Conservation (phyloP, 2,888 invertebrate species). For the Helicoverpa assulta region DNA sequence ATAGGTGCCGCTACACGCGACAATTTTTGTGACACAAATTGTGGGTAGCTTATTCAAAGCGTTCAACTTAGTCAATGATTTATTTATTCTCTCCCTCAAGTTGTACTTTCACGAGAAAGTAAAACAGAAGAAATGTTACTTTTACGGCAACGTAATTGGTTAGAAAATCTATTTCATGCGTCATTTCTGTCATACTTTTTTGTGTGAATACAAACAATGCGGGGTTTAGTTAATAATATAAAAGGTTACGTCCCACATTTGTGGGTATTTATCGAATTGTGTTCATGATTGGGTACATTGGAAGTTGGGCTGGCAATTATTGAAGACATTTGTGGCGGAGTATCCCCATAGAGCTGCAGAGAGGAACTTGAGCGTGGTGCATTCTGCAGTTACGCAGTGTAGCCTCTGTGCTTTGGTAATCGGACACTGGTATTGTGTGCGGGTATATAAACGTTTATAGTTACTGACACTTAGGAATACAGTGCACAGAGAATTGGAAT, state of each 20-base stretch:
- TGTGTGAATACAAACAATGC: constrained; percentile 41
- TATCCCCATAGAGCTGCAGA: constrained; percentile 75
- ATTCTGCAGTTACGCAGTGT: constrained; percentile 71
- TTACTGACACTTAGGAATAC: constrained; percentile 1
- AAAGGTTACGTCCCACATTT: constrained; percentile 49
- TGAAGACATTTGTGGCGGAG: constrained; percentile 78
- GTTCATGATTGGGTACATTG: constrained; percentile 74
- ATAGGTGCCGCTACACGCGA: constrained; percentile 42
- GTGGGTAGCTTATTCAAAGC: constrained; percentile 31
- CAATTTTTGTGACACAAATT: constrained; percentile 49
- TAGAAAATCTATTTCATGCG: constrained; percentile 56
- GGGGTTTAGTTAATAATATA: constrained; percentile 54
- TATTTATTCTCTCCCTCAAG: constrained; percentile 44
- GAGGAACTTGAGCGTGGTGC: constrained; percentile 73
- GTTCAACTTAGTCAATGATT: constrained; percentile 48
- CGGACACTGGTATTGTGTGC: constrained; percentile 18
- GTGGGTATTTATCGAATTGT: constrained; percentile 65
- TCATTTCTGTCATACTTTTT: constrained; percentile 53
- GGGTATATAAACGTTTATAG: not conserved
- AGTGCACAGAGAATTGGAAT: not conserved
- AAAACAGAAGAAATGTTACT: constrained; percentile 54
- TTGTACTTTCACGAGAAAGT: constrained; percentile 47
- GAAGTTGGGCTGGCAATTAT: constrained; percentile 83
- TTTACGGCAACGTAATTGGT: constrained; percentile 53
- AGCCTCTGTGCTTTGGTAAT: constrained; percentile 40